A percentile compares a stretch with the other conserved stretches of the same genome.
phyloP scores from a whole-genome alignment of 1,140 invertebrate species.

The Saccostrea echinata region DNA sequence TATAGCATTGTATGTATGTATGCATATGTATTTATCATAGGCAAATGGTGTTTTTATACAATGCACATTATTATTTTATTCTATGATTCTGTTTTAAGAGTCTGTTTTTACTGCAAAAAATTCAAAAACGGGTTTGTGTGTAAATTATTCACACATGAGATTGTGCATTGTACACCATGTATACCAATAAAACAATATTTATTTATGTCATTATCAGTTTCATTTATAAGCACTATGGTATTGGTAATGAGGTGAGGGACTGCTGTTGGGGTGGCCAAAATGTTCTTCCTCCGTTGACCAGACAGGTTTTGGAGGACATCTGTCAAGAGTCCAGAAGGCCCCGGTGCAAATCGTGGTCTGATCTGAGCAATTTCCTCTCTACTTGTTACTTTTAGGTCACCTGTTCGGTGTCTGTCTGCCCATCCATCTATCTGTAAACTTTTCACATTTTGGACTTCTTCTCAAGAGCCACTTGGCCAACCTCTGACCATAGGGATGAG shows the following conservation, averaged over 20 bases:
- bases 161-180: constrained; percentile 8
- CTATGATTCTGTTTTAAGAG: background rate
- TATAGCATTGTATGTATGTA: background rate
- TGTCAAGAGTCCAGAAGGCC: too few species aligned
- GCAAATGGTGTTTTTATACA: constrained; percentile 8
- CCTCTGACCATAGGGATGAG: too few species aligned
- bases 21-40: background rate
- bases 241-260: background rate
- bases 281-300: too few species aligned
- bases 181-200: constrained; percentile 18
- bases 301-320: too few species aligned
- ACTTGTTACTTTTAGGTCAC: too few species aligned
- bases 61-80: background rate
- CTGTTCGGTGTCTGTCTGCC: too few species aligned
- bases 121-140: constrained; percentile 5
- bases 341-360: too few species aligned
- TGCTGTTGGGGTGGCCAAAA: background rate
- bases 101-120: background rate
- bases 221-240: too few species aligned
- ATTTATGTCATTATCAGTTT: background rate
- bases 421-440: too few species aligned
- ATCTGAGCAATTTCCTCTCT: too few species aligned
- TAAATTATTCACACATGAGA: background rate
- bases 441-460: too few species aligned
- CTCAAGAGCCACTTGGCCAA: too few species aligned